Percentiles rank a stretch among this genome's conserved stretches.
Evolutionary conservation across 2,888 invertebrate genomes (phyloP).

Genomic region (Lepidocyrtinus sp.): DNA sequence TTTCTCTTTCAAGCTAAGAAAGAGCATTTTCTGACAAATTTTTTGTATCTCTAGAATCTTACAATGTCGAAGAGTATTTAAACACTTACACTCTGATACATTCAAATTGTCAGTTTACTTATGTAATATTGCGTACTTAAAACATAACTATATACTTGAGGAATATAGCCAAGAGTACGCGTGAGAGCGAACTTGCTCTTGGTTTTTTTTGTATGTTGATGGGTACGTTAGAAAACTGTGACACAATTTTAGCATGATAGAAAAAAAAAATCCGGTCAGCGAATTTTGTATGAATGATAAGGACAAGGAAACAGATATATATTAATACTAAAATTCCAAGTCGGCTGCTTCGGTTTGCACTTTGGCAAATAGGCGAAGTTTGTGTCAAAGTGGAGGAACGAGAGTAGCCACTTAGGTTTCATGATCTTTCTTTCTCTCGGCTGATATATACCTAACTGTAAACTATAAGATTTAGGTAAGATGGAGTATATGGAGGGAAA

Average conservation of each 20-base stretch:
- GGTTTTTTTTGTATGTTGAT: conserved; percentile 47
- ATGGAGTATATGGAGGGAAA: too few relatives aligned
- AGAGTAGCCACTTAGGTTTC: too few relatives aligned
- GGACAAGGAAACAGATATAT: neutral
- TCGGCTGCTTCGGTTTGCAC: conserved; percentile 17
- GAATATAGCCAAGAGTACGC: conserved; percentile 33
- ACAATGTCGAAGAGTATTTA: conserved; percentile 19
- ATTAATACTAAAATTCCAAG: conserved; percentile 18
- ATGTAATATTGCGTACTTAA: conserved; percentile 31
- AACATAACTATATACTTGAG: conserved; percentile 20
- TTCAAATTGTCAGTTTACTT: neutral
- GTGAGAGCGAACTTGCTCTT: conserved; percentile 16
- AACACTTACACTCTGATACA: conserved; percentile 30
- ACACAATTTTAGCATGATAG: conserved; percentile 17
- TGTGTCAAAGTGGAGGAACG: too few relatives aligned
- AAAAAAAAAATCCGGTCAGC: conserved; percentile 32
- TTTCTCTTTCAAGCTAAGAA: conserved; percentile 50
- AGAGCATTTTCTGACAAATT: conserved; percentile 38
- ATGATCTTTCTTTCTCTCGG: too few relatives aligned
- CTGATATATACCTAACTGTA: conserved; percentile 18
- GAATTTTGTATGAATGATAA: conserved; percentile 42
- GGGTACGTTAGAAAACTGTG: conserved; percentile 35
- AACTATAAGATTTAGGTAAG: too few relatives aligned
- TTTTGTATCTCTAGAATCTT: conserved; percentile 30
- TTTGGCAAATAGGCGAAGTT: conserved; percentile 2